A percentile compares a stretch with the other conserved stretches of the same genome.
phyloP scores from a whole-genome alignment of 2,888 invertebrate species.

The Dasypolia templi region DNA sequence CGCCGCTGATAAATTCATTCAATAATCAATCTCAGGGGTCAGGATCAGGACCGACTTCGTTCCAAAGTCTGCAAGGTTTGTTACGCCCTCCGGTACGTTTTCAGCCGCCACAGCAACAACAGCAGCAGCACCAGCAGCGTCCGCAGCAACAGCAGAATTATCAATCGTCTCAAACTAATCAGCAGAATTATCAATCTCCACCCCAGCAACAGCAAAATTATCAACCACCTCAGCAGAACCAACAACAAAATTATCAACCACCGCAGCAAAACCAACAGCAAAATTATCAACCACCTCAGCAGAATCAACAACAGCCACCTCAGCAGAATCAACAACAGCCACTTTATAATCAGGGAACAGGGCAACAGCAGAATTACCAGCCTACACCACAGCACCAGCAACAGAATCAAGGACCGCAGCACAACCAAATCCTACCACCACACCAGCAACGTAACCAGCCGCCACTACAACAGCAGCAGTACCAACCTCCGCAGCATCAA shows the following conservation, averaged over 20 bases:
- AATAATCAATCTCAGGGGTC: constrained; percentile 34
- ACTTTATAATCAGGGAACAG: constrained; percentile 32
- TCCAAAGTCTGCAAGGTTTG: constrained; percentile 42
- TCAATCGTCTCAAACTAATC: constrained; percentile 13
- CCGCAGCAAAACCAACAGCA: constrained; percentile 18
- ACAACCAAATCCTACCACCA: constrained; percentile 14
- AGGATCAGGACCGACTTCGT: constrained; percentile 10
- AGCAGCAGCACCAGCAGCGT: constrained; percentile 1
- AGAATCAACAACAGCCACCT: constrained; percentile 27
- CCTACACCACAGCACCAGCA: constrained; percentile 29
- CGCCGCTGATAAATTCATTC: constrained; percentile 1
- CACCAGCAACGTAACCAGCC: constrained; percentile 37
- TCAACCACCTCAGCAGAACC: constrained; percentile 18
- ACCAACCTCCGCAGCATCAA: constrained; percentile 44
- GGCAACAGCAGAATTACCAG: constrained; percentile 29
- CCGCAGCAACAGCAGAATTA: constrained; percentile 24
- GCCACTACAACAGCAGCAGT: constrained; percentile 32
- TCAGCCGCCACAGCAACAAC: constrained; percentile 30
- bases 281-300: constrained; percentile 19
- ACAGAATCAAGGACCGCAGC: constrained; percentile 35
- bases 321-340: constrained; percentile 25
- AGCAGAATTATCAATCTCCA: constrained; percentile 23
- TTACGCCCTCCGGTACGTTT: constrained; percentile 30
- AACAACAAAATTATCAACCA: constrained; percentile 19
- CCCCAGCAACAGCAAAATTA: constrained; percentile 14